Evolutionary conservation across 2,113 vertebrate species (phyloP).

Genomic region (Nesogale talazaci): DNA sequence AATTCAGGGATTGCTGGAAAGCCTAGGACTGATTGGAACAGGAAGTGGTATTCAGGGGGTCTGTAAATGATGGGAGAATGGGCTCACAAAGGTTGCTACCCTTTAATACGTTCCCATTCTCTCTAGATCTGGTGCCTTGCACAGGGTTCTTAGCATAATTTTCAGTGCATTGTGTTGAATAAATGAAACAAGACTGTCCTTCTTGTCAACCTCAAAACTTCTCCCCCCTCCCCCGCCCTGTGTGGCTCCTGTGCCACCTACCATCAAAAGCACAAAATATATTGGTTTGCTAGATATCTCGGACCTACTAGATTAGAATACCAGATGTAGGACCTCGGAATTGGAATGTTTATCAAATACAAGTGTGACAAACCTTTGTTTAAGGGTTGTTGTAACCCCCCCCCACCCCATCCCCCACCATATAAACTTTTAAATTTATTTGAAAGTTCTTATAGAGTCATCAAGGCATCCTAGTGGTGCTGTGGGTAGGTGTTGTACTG

Average conservation of each 20-base stretch:
- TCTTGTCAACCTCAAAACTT: background rate
- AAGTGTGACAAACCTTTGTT: background rate
- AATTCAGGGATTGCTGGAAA: too few species aligned
- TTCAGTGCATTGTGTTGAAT: background rate
- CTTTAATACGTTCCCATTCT: background rate
- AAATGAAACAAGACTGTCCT: conserved; percentile 34
- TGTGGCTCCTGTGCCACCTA: background rate
- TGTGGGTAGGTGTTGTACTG: too few species aligned
- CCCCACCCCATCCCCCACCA: too few species aligned
- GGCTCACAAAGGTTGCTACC: background rate
- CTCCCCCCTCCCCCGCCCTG: too few species aligned
- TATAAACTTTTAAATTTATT: background rate
- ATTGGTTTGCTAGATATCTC: conserved; percentile 4
- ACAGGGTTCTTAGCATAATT: background rate
- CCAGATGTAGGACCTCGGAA: background rate
- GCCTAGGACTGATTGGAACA: background rate
- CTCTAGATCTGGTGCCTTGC: background rate
- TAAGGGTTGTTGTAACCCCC: background rate
- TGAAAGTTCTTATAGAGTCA: background rate
- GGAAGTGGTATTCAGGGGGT: background rate
- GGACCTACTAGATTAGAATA: background rate
- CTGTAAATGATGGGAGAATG: background rate
- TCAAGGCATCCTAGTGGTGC: too few species aligned
- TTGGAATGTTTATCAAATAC: background rate
- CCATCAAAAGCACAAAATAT: conserved; percentile 45